Evolutionary conservation across 1,140 invertebrate species (phyloP), one percentile per base, ranked within the genome.

Genomic region (Elymnias hypermnestra): DNA sequence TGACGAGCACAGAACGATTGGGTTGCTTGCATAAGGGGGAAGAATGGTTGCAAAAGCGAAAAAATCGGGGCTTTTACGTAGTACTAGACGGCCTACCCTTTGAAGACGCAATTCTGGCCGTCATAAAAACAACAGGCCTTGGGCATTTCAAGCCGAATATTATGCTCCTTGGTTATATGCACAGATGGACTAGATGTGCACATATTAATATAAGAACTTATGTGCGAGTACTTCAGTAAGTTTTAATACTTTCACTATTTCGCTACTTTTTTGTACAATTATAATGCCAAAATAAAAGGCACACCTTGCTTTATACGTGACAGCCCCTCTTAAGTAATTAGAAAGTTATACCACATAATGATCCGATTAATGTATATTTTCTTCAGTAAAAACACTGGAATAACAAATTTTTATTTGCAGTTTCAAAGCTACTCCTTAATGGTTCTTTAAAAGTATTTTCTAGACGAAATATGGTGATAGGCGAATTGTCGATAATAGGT

Each of bases 61-160:
- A 73, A 75, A 90, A 97, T 15, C 97, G 95, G 70, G 92, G 92
- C 0, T 98, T 98, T 78, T 97, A 96, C 64, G 90, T 90, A 35
- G 87, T 94, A 0, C 88, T 97, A 0, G 93, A 95, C 57, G 92
- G 93, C n/a, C 85, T 91, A n/a, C 87, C 83, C 10, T 90, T 97
- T 45, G 94, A 95, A 72, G 87, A 88, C 17, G 96, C 95, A 4
- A 91, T 93, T 0, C 91, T 91, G 54, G 90, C 92, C 1, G 63
- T 94, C 38, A 88, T 94, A 58, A 93, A 95, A 85, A 83, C 90
- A 1, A 84, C 92, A 0, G 97, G 97, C 2, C 89, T 98, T 18
- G 97, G 97, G 1, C 96, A 96, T 83, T 87, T 99, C 22, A 87
- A 90, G 12, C 97, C 97, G 0, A 99, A 99, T 72, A 94, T 98